These are phyloP conservation scores for Loxodonta africana DNA, from an alignment of 2,113 vertebrate genomes.

Conservation along the genomic window DNA sequence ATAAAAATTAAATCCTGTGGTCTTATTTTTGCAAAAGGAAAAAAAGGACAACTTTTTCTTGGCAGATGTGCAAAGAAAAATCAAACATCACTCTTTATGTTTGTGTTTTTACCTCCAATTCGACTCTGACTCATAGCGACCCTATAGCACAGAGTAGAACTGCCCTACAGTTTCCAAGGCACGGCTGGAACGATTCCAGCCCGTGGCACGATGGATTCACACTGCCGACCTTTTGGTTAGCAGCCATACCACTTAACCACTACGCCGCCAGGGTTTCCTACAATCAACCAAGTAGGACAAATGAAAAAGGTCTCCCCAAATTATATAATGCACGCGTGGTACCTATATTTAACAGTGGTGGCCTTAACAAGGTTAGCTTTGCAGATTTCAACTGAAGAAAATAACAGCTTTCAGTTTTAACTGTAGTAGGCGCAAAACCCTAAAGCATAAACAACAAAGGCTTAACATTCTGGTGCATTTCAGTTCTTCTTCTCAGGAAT, in stretches of 20 bases:
- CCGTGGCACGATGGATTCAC: too few relatives aligned
- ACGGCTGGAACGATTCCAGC: too few relatives aligned
- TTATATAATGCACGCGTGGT: not conserved
- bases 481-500: not conserved
- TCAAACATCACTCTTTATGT: not conserved
- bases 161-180: too few relatives aligned
- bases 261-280: too few relatives aligned
- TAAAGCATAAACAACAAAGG: constrained; percentile 37
- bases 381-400: not conserved
- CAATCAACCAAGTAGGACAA: not conserved
- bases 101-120: not conserved
- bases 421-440: not conserved
- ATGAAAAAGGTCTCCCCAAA: constrained; percentile 20
- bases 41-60: not conserved
- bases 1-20: not conserved
- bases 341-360: not conserved
- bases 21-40: not conserved
- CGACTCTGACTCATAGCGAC: too few relatives aligned
- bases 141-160: too few relatives aligned
- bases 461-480: not conserved
- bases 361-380: not conserved
- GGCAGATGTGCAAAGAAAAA: not conserved
- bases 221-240: too few relatives aligned
- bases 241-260: too few relatives aligned
- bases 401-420: not conserved